A percentile compares a stretch with the other conserved stretches of the same genome.
These are phyloP conservation scores for Epistrophe eligans DNA, from an alignment of 2,888 invertebrate genomes.

Conservation along the genomic window DNA sequence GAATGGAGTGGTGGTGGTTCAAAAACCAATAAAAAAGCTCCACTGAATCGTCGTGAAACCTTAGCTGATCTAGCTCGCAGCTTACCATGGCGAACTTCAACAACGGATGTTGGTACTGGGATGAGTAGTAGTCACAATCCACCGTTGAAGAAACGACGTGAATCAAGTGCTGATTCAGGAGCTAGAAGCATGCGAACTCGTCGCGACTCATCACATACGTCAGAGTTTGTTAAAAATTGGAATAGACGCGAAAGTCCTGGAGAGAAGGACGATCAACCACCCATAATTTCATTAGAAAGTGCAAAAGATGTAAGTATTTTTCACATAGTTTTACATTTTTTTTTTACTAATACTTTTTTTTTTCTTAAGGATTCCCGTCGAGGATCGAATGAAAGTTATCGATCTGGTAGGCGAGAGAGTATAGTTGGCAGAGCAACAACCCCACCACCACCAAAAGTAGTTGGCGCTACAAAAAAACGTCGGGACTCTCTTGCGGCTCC, in stretches of 20 bases:
- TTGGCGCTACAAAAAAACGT: slow-evolving; percentile 87
- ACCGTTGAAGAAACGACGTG: slow-evolving; percentile 89
- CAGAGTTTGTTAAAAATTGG: slow-evolving; percentile 90
- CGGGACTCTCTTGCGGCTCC: slow-evolving; percentile 85
- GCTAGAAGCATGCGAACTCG: slow-evolving; percentile 91
- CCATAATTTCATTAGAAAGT: slow-evolving; percentile 73
- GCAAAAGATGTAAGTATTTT: slow-evolving; percentile 73
- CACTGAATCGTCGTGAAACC: slow-evolving; percentile 93
- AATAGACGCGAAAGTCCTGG: slow-evolving; percentile 87
- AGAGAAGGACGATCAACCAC: slow-evolving; percentile 81
- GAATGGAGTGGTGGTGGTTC: slow-evolving; percentile 92
- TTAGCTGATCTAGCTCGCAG: slow-evolving; percentile 94
- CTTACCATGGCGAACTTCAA: slow-evolving; percentile 91
- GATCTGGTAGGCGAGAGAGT: slow-evolving; percentile 89
- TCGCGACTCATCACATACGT: slow-evolving; percentile 89
- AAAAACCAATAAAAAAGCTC: slow-evolving; percentile 86
- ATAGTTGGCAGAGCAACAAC: slow-evolving; percentile 84
- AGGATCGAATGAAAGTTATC: slow-evolving; percentile 88
- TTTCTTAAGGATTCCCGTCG: slow-evolving; percentile 83
- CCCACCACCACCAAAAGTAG: slow-evolving; percentile 86
- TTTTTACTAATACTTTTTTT: background rate
- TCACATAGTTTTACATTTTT: background rate
- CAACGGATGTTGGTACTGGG: slow-evolving; percentile 85
- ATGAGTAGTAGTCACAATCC: slow-evolving; percentile 84
- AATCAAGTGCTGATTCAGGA: slow-evolving; percentile 94